phyloP scores from a whole-genome alignment of 2,113 vertebrate species.

The Oxyura jamaicensis region DNA sequence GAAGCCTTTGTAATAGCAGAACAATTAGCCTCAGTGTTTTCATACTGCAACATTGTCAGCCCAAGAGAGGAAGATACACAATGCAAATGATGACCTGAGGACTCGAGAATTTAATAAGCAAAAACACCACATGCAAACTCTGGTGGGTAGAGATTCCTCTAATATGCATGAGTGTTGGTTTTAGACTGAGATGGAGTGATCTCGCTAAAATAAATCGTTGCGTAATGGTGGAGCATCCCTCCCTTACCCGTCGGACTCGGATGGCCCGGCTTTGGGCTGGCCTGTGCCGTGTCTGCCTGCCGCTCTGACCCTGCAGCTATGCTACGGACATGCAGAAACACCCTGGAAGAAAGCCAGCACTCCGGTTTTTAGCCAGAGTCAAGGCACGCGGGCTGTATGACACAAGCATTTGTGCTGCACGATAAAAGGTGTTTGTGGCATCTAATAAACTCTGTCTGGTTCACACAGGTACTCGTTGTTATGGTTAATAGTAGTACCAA shows the following conservation, averaged over 20 bases:
- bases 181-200: slow-evolving; percentile 7
- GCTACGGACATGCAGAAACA: not conserved
- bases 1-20: slow-evolving; percentile 15
- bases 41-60: not conserved
- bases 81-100: slow-evolving; percentile 58
- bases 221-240: not conserved
- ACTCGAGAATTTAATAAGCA: slow-evolving; percentile 12
- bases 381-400: not conserved
- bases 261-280: not conserved
- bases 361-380: not conserved
- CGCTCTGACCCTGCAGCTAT: not conserved
- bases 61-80: slow-evolving; percentile 1
- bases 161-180: slow-evolving; percentile 23
- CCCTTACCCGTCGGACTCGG: not conserved
- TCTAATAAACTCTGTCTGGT: not conserved
- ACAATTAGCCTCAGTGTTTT: slow-evolving; percentile 50
- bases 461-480: not conserved
- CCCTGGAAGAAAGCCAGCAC: not conserved
- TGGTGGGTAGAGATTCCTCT: slow-evolving; percentile 2
- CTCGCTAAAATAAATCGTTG: not conserved
- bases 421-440: not conserved
- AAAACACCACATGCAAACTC: slow-evolving; percentile 60
- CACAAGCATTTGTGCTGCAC: not conserved
- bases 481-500: not conserved
- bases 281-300: not conserved